Conservation (phyloP, 1,140 invertebrate species). For the Ceratitis capitata region DNA sequence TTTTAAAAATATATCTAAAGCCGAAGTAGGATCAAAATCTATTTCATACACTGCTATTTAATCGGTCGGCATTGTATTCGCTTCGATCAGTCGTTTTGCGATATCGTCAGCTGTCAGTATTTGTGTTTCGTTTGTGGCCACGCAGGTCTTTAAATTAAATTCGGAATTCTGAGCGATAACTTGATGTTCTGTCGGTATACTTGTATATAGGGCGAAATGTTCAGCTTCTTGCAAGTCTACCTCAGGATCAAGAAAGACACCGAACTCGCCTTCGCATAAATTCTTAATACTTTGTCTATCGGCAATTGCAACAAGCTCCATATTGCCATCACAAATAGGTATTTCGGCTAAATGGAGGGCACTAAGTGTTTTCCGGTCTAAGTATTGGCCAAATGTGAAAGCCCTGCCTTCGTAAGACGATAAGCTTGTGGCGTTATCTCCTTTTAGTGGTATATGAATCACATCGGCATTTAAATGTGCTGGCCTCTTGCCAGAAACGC, state of each 20-base stretch:
- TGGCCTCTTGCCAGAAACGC: conserved; percentile 69
- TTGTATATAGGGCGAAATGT: conserved; percentile 85
- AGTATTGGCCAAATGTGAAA: conserved; percentile 54
- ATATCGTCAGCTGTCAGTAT: conserved; percentile 60
- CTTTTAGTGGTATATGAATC: conserved; percentile 73
- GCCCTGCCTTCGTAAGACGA: conserved; percentile 55
- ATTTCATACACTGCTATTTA: background rate
- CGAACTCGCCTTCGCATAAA: conserved; percentile 60
- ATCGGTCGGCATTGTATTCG: conserved; percentile 49
- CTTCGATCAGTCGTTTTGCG: conserved; percentile 55
- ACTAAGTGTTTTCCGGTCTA: conserved; percentile 63
- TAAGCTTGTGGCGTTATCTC: conserved; percentile 53
- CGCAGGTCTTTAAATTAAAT: conserved; percentile 73
- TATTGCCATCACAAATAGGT: conserved; percentile 62
- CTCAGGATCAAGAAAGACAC: conserved; percentile 62
- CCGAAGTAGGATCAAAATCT: no score
- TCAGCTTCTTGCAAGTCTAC: conserved; percentile 82
- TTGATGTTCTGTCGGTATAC: conserved; percentile 82
- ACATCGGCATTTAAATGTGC: conserved; percentile 64
- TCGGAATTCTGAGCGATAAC: conserved; percentile 72
- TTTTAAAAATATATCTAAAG: background rate
- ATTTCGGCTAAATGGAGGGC: conserved; percentile 63
- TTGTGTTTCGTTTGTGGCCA: conserved; percentile 76
- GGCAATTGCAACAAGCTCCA: conserved; percentile 63
- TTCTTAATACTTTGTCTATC: conserved; percentile 62